Evolutionary conservation across 2,113 vertebrate genomes (phyloP).

Genomic region (Mesembrinibis cayennensis): DNA sequence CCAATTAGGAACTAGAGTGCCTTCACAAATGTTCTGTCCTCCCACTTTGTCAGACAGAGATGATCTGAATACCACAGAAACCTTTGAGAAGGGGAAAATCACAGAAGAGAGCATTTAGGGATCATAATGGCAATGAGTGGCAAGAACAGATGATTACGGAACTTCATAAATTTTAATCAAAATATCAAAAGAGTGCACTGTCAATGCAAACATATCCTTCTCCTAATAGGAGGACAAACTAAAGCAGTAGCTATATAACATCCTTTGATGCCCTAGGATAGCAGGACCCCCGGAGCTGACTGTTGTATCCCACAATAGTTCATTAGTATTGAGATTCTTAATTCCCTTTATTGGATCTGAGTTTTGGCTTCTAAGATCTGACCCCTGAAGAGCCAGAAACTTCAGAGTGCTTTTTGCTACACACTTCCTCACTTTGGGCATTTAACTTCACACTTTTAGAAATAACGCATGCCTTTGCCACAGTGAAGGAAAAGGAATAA

Average conservation of each 20-base stretch:
- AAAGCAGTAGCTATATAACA: background rate
- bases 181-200: conserved; percentile 40
- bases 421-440: background rate
- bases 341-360: conserved; percentile 47
- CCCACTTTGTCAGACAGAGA: conserved; percentile 41
- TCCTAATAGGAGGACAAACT: conserved; percentile 18
- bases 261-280: conserved; percentile 47
- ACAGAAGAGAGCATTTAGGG: conserved; percentile 29
- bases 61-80: conserved; percentile 17
- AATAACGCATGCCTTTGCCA: background rate
- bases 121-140: conserved; percentile 33
- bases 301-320: conserved; percentile 27
- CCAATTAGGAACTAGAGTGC: conserved; percentile 50
- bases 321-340: conserved; percentile 51
- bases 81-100: conserved; percentile 34
- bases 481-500: background rate
- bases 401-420: background rate
- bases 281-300: conserved; percentile 14
- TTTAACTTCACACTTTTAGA: background rate
- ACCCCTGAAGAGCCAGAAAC: conserved; percentile 17
- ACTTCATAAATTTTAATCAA: conserved; percentile 62
- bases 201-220: conserved; percentile 19
- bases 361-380: conserved; percentile 27
- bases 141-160: conserved; percentile 44
- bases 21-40: conserved; percentile 52